These are phyloP conservation scores for Heliothis peltigera DNA, from an alignment of 2,888 invertebrate genomes.

Conservation along the genomic window DNA sequence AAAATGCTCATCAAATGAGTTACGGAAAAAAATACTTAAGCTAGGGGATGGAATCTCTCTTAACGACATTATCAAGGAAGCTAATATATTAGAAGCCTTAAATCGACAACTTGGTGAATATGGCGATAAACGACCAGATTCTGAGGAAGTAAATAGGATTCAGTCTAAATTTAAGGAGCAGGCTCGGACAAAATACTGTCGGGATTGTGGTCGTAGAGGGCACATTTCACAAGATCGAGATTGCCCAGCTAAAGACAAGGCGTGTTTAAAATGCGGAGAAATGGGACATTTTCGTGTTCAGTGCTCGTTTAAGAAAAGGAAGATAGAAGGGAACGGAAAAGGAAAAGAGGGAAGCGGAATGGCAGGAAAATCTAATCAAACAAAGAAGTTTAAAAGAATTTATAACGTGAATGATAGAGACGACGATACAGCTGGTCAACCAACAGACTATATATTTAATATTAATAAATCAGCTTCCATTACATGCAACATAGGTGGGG, in stretches of 20 bases:
- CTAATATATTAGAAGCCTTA: constrained; percentile 33
- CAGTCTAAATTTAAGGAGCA: background rate
- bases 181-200: no score
- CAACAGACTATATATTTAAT: constrained; percentile 45
- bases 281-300: constrained; percentile 25
- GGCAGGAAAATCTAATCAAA: background rate
- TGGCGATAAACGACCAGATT: background rate
- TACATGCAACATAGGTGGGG: constrained; percentile 46
- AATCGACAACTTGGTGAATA: constrained; percentile 23
- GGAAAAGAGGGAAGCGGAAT: constrained; percentile 1
- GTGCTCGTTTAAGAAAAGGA: constrained; percentile 3
- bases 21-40: constrained; percentile 48
- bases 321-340: background rate
- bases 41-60: constrained; percentile 39
- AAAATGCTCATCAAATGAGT: constrained; percentile 41
- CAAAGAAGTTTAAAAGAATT: background rate
- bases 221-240: constrained; percentile 16
- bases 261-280: constrained; percentile 23
- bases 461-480: constrained; percentile 32
- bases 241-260: constrained; percentile 40
- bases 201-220: constrained; percentile 23
- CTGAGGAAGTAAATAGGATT: background rate
- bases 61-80: constrained; percentile 36
- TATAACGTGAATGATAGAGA: constrained; percentile 3
- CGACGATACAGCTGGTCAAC: constrained; percentile 2